Evolutionary conservation across 2,888 invertebrate species (phyloP).

Genomic region (Heliconius cydno): DNA sequence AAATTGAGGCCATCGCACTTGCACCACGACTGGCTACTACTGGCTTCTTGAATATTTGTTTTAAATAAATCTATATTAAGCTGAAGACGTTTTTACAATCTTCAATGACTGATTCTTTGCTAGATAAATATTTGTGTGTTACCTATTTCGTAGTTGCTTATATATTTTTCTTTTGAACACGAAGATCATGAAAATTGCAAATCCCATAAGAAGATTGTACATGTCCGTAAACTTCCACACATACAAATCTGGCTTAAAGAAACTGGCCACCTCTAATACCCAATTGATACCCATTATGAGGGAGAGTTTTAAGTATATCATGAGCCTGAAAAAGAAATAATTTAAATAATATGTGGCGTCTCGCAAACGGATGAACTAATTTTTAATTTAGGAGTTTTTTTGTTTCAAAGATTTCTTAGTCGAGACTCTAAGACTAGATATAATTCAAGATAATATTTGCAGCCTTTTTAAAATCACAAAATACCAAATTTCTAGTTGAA

Average conservation of each 20-base stretch:
- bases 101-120: neutral
- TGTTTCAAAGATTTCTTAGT: no score
- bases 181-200: constrained; percentile 72
- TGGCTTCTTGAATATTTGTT: no score
- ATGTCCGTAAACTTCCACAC: constrained; percentile 64
- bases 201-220: constrained; percentile 70
- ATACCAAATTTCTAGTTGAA: no score
- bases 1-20: no score
- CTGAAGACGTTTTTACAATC: neutral
- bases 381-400: no score
- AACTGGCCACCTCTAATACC: constrained; percentile 70
- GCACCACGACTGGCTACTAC: no score
- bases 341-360: neutral
- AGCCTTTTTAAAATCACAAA: no score
- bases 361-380: no score
- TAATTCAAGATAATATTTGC: no score
- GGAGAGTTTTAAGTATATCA: constrained; percentile 72
- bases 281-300: constrained; percentile 76
- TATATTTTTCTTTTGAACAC: constrained; percentile 69
- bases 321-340: constrained; percentile 58
- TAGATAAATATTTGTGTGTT: constrained; percentile 38
- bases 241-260: constrained; percentile 54
- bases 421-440: no score
- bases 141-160: constrained; percentile 61
- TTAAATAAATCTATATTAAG: neutral